Base-by-base conservation (phyloP, 1,140 invertebrate species). In the Artemia franciscana region DNA sequence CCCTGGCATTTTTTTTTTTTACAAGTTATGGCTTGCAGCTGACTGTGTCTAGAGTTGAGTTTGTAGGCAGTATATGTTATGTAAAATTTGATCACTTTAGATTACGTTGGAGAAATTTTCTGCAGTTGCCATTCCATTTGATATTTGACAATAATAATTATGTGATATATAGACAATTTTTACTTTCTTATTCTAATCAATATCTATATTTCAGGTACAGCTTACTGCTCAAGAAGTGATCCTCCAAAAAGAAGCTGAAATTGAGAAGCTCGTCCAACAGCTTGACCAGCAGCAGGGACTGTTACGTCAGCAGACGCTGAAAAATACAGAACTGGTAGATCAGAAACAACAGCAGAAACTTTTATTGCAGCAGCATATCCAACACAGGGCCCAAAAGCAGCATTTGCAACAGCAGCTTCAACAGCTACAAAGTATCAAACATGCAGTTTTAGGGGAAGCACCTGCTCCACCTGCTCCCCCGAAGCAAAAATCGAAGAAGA, bases 231-330 rank as follows among this genome's bases (percentile, higher is more conserved):
- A 86, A 65, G 85, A 88, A 62, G 80, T 85, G 51, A 83, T 93
- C 26, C 79, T 82, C 60, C 83, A 88, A 67, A 89, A 93, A 69
- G 83, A 89, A 66, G 80, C 84, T 58, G 82, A 84, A 69, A 95
- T 95, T 58, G 83, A 89, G 68, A 86, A 91, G 66, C 74, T 95
- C 27, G 85, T 93, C 70, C 74, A 84, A 4, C 86, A 93, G 66
- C 70, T 65, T 28, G n/a, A 64, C n/a, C 26, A 63, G 27, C 62
- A 63, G 9, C 62, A 63, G 21, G 27, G 30, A 18, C 24, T 63
- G 51, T 28, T 63, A n/a, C 57, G 62, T 5, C 62, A 63, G 24
- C 62, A 63, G 26, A 60, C 66, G 63, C 24, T 67, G 63, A 26
- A 66, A 60, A 26, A 61, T 63, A 7, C 26, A 58, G 59, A 67